Base-by-base conservation (phyloP, 2,888 invertebrate species). In the Portevinia maculata region DNA sequence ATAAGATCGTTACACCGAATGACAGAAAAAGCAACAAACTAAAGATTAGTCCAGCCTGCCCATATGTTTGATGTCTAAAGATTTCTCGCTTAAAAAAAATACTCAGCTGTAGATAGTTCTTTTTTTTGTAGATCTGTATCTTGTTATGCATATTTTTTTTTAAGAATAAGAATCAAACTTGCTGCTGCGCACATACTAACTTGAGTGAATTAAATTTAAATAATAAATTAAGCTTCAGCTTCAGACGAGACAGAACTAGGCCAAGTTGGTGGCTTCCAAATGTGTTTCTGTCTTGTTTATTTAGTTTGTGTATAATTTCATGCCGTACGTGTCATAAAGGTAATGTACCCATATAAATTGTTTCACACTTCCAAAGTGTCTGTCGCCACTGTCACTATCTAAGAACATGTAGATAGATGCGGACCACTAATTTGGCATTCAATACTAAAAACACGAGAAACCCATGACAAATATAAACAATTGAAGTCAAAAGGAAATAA, bases 281-380 rank as follows among this genome's bases (percentile, higher is more conserved):
- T 64, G 8, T 30, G 13, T 62, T 30, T 59, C 13, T 9, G 21
- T 44, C n/a, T 48, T 41, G 8, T 21, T 44, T 32, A 1, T n/a
- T 30, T 15, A n/a, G 2, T 53, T 70, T 24, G 15, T 17, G n/a
- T 21, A 32, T 41, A 60, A 57, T 67, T 67, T 53, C n/a, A 39
- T 57, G 21, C 15, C 44, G 62, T 79, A 44, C 44, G 37, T 44
- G 37, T 13, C 37, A 37, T 50, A 75, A 64, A 75, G 79, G 74
- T 81, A 81, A 75, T 48, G 79, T 70, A 81, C 79, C 52, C 79
- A 74, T 81, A 81, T 81, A 81, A 81, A 67, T 75, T 69, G 53
- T 60, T 69, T 69, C 39, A 75, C 44, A 64, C 46, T 52, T 24
- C 39, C 11, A 13, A 44, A 67, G 13, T 37, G 48, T 48, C n/a